Evolutionary conservation across 2,113 vertebrate genomes (phyloP).

Genomic region (Mesocricetus auratus): DNA sequence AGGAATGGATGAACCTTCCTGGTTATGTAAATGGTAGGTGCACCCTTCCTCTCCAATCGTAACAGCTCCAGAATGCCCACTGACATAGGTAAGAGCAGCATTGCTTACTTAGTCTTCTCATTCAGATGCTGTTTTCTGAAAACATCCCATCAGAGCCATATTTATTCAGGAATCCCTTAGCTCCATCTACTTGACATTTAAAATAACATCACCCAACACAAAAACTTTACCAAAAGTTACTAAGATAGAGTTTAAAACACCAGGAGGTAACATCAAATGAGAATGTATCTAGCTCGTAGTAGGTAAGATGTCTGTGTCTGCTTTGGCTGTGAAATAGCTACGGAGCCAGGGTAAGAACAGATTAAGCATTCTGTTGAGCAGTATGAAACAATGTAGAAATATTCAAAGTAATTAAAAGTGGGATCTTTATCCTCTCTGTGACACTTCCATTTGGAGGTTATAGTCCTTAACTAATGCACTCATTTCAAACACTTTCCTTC

Average conservation of each 20-base stretch:
- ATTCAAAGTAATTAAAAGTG: conserved; percentile 21
- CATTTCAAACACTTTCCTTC: conserved; percentile 14
- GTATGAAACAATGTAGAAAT: not conserved
- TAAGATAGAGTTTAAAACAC: not conserved
- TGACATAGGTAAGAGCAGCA: not conserved
- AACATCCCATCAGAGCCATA: not conserved
- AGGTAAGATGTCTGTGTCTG: not conserved
- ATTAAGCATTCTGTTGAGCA: not conserved
- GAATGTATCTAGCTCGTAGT: not conserved
- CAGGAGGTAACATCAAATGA: not conserved
- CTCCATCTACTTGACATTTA: not conserved
- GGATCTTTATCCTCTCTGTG: not conserved
- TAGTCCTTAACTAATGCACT: conserved; percentile 23
- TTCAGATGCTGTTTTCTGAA: not conserved
- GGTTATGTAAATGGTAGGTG: not conserved
- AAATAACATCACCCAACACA: not conserved
- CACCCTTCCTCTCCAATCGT: not conserved
- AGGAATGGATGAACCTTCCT: not conserved
- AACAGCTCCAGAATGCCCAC: not conserved
- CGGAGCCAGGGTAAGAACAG: not conserved
- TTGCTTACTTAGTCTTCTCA: not conserved
- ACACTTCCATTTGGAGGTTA: not conserved
- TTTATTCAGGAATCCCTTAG: not conserved
- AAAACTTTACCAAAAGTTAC: not conserved
- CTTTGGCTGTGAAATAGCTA: not conserved